Percentiles rank a stretch among this genome's conserved stretches.
These are phyloP conservation scores for Octopus sinensis DNA, from an alignment of 1,140 invertebrate genomes.

Conservation along the genomic window DNA sequence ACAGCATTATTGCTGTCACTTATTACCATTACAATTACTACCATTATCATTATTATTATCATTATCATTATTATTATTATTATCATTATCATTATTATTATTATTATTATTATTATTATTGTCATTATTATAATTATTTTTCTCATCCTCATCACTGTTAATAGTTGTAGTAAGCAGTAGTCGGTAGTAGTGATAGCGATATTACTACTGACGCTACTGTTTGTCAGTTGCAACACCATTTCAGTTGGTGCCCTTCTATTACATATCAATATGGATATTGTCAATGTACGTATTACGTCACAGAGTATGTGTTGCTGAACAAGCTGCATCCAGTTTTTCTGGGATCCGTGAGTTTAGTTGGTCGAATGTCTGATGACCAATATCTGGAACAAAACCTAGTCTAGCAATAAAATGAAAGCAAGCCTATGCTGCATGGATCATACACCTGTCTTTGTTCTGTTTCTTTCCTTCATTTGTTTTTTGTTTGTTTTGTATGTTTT, in stretches of 20 bases:
- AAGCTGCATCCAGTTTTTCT: constrained; percentile 10
- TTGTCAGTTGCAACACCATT: background rate
- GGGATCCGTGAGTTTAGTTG: constrained; percentile 1
- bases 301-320: constrained; percentile 11
- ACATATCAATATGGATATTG: constrained; percentile 6
- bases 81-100: no score
- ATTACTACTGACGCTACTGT: background rate
- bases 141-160: no score
- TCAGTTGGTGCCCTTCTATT: background rate
- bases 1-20: background rate
- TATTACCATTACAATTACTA: background rate
- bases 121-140: no score
- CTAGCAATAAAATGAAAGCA: constrained; percentile 11
- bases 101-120: no score
- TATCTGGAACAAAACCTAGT: constrained; percentile 5
- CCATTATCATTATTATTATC: background rate
- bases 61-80: no score
- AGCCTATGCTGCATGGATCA: constrained; percentile 11
- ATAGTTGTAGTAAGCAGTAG: no score
- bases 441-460: background rate
- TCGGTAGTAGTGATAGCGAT: no score
- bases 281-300: constrained; percentile 7
- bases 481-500: background rate
- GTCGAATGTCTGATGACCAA: background rate
- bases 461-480: background rate